A percentile compares a stretch with the other conserved stretches of the same genome.
These are phyloP conservation scores for Drosophila imparisetae DNA, from an alignment of 2,888 invertebrate species.

Conservation along the genomic window DNA sequence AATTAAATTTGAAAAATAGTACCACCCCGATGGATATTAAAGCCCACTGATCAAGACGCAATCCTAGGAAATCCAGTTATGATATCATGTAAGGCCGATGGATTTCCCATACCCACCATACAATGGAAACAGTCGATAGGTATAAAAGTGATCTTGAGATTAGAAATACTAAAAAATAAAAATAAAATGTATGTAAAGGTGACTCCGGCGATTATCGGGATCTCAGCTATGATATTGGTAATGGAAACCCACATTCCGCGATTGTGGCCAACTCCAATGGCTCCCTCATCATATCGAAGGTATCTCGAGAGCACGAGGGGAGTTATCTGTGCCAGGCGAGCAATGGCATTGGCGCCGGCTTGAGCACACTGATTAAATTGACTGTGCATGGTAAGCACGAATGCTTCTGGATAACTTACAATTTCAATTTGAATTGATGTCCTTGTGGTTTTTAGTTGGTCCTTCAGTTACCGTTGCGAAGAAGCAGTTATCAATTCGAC, in stretches of 20 bases:
- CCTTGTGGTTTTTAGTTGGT: conserved; percentile 83
- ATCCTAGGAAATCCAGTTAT: conserved; percentile 89
- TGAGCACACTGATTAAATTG: conserved; percentile 87
- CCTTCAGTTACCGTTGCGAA: conserved; percentile 85
- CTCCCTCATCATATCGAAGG: conserved; percentile 86
- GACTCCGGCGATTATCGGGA: conserved; percentile 86
- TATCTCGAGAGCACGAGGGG: conserved; percentile 86
- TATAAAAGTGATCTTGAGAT: conserved; percentile 71
- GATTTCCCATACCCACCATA: conserved; percentile 89
- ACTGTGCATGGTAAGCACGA: conserved; percentile 86
- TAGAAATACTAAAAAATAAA: background rate
- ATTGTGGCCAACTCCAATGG: conserved; percentile 85
- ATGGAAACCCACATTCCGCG: conserved; percentile 77
- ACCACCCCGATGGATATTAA: conserved; percentile 90
- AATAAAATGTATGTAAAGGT: conserved; percentile 43
- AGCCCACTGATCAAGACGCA: conserved; percentile 90
- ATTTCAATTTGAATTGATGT: too few relatives aligned
- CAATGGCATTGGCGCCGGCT: conserved; percentile 87
- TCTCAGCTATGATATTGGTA: conserved; percentile 84
- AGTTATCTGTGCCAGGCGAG: conserved; percentile 87
- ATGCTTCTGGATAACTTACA: background rate
- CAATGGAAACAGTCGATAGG: conserved; percentile 87
- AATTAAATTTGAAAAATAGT: conserved; percentile 85
- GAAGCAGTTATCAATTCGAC: conserved; percentile 85
- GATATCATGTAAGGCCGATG: conserved; percentile 90